Conservation (phyloP, 2,113 vertebrate species). For the Lampris incognitus region DNA sequence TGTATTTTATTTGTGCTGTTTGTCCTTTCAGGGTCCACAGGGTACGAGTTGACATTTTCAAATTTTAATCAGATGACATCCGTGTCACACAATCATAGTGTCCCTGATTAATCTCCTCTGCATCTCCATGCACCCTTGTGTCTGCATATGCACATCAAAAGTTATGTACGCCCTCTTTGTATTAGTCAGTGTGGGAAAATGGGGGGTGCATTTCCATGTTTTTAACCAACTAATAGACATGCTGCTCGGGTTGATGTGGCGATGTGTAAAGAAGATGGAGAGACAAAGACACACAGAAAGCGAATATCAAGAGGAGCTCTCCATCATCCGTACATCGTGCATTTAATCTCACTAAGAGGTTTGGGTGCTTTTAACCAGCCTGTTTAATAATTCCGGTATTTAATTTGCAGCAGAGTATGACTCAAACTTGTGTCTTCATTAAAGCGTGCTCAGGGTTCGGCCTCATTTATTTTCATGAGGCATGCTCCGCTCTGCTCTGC, state of each 20-base stretch:
- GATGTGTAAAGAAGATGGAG: slow-evolving; percentile 37
- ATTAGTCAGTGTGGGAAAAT: slow-evolving; percentile 23
- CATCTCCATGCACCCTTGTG: slow-evolving; percentile 23
- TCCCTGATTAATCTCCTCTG: slow-evolving; percentile 47
- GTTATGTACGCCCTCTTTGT: slow-evolving; percentile 9
- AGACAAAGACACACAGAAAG: slow-evolving; percentile 36
- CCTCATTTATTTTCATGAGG: slow-evolving; percentile 60
- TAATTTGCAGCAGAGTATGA: slow-evolving; percentile 48
- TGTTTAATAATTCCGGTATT: slow-evolving; percentile 73
- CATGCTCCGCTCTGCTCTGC: slow-evolving; percentile 4
- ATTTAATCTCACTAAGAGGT: slow-evolving; percentile 58
- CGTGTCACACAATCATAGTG: slow-evolving; percentile 54
- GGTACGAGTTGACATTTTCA: slow-evolving; percentile 59
- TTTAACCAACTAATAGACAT: slow-evolving; percentile 48
- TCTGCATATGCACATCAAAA: slow-evolving; percentile 36
- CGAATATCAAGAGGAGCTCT: slow-evolving; percentile 45
- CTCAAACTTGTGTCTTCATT: slow-evolving; percentile 67
- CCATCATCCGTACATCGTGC: slow-evolving; percentile 16
- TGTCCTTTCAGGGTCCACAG: slow-evolving; percentile 37
- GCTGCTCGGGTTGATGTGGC: slow-evolving; percentile 14
- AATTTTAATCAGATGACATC: slow-evolving; percentile 66
- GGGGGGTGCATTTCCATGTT: slow-evolving; percentile 39
- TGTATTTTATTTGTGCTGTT: slow-evolving; percentile 24
- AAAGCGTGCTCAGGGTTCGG: slow-evolving; percentile 29
- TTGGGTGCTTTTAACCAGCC: slow-evolving; percentile 33